phyloP scores from a whole-genome alignment of 2,888 invertebrate genomes.

The Julus scanicus region DNA sequence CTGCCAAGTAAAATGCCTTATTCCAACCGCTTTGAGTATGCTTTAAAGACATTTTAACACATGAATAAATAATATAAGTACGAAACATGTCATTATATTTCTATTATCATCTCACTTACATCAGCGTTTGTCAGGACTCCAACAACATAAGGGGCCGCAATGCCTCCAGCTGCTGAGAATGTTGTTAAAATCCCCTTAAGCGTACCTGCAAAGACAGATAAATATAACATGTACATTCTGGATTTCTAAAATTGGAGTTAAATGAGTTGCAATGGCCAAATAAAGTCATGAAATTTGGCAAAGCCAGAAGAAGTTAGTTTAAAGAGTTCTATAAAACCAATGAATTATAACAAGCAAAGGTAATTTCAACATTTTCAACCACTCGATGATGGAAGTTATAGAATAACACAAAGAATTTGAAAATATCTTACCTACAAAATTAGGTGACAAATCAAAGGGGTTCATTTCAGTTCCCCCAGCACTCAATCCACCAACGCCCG shows the following conservation, averaged over 20 bases:
- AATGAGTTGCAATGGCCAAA: no score
- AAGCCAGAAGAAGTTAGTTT: no score
- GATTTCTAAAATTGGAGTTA: no score
- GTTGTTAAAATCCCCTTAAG: constrained; percentile 43
- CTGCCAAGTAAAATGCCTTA: constrained; percentile 49
- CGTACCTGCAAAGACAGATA: not conserved
- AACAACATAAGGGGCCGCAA: constrained; percentile 50
- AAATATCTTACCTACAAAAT: constrained; percentile 1
- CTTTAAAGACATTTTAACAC: not conserved
- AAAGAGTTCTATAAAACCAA: no score
- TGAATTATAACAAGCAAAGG: no score
- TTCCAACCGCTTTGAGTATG: constrained; percentile 40
- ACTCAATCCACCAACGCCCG: constrained; percentile 14
- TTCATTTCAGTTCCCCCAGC: constrained; percentile 27
- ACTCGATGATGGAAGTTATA: no score
- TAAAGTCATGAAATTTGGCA: no score
- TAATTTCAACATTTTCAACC: no score
- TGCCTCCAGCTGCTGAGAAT: constrained; percentile 48
- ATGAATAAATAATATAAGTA: not conserved
- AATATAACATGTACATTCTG: no score
- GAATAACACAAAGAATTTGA: no score
- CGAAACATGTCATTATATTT: not conserved
- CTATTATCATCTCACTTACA: not conserved
- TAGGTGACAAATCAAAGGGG: constrained; percentile 50
- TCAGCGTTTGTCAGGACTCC: constrained; percentile 28